Evolutionary conservation across 2,888 invertebrate genomes (phyloP).

Genomic region (Ligdia adustata): DNA sequence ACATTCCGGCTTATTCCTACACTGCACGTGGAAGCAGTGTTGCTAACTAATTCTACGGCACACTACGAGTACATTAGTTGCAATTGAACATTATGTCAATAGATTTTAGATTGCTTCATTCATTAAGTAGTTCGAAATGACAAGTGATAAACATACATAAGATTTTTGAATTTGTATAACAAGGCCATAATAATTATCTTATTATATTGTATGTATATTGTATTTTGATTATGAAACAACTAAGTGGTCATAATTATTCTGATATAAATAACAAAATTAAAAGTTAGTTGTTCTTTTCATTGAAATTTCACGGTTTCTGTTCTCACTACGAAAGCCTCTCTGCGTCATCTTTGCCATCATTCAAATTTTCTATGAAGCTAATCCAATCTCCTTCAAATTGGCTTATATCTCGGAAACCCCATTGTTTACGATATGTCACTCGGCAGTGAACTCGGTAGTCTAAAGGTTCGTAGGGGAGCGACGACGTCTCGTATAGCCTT

Average conservation of each 20-base stretch:
- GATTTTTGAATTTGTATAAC: too few relatives aligned
- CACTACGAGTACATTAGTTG: slow-evolving; percentile 45
- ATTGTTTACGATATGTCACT: slow-evolving; percentile 13
- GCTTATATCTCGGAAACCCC: slow-evolving; percentile 5
- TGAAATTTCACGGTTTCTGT: neutral
- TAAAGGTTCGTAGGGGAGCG: slow-evolving; percentile 3
- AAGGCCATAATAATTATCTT: too few relatives aligned
- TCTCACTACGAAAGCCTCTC: neutral
- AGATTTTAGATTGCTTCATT: slow-evolving; percentile 40
- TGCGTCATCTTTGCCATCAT: neutral
- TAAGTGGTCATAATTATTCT: too few relatives aligned
- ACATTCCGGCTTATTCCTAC: slow-evolving; percentile 58
- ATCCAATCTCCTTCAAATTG: slow-evolving; percentile 11
- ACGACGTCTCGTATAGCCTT: slow-evolving; percentile 13
- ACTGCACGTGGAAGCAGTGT: slow-evolving; percentile 60
- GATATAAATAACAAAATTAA: too few relatives aligned
- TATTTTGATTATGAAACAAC: too few relatives aligned
- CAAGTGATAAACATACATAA: neutral
- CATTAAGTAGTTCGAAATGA: slow-evolving; percentile 7
- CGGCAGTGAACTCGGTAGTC: slow-evolving; percentile 14
- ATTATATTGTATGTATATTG: too few relatives aligned
- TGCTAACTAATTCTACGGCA: slow-evolving; percentile 45
- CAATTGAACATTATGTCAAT: slow-evolving; percentile 57
- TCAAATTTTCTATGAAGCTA: neutral
- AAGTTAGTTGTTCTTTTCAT: neutral